A percentile compares a stretch with the other conserved stretches of the same genome.
phyloP scores from a whole-genome alignment of 2,113 vertebrate genomes.

The Cygnus buccinator region DNA sequence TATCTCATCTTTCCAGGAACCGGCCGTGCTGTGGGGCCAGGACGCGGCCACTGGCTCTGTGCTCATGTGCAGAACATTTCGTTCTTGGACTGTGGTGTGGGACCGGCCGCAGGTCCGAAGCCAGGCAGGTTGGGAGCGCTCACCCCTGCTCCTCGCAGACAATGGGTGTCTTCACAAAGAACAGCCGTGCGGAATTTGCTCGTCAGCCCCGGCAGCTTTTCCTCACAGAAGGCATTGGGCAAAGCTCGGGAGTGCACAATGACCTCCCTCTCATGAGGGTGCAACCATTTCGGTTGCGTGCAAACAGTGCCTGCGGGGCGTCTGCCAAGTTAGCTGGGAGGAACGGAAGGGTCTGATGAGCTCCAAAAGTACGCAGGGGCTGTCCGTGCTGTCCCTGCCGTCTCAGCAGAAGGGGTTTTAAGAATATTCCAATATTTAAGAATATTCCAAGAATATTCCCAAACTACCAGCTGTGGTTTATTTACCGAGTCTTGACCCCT shows the following conservation, averaged over 20 bases:
- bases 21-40: accelerated
- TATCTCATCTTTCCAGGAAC: background rate
- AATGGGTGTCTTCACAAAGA: background rate
- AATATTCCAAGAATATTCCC: background rate
- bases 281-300: background rate
- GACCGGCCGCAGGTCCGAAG: background rate
- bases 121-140: background rate
- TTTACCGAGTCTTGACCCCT: background rate
- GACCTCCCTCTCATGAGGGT: background rate
- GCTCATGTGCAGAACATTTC: background rate
- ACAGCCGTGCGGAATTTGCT: background rate
- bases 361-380: accelerated
- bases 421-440: background rate
- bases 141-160: background rate
- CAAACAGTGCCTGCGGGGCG: background rate
- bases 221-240: background rate
- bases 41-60: background rate
- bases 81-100: background rate
- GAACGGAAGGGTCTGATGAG: background rate
- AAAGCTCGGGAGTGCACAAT: background rate
- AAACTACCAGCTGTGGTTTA: background rate
- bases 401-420: background rate
- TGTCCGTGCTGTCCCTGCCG: background rate
- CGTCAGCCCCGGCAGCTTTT: background rate
- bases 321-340: background rate